A percentile compares a stretch with the other conserved stretches of the same genome.
These are phyloP conservation scores for Ochotona curzoniae DNA, from an alignment of 2,113 vertebrate genomes.

Conservation along the genomic window DNA sequence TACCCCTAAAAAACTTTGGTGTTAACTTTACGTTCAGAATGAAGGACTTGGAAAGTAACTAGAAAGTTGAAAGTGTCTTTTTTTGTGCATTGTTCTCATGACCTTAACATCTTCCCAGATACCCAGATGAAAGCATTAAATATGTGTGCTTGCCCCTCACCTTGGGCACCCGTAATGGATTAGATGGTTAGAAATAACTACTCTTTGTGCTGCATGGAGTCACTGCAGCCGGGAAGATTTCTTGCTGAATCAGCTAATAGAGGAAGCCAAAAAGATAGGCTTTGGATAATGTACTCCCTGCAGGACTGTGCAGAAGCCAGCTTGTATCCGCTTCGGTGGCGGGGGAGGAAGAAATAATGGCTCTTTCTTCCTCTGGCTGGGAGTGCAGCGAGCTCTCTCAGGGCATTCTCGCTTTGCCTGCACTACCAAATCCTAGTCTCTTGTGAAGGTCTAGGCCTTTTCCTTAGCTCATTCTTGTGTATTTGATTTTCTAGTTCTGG, in stretches of 20 bases:
- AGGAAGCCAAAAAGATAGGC: slow-evolving; percentile 64
- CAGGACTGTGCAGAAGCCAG: slow-evolving; percentile 52
- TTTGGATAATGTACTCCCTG: slow-evolving; percentile 71
- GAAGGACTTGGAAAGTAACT: slow-evolving; percentile 47
- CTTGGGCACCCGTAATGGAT: neutral
- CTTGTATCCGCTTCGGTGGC: slow-evolving; percentile 58
- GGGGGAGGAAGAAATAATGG: slow-evolving; percentile 47
- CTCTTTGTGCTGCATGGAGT: slow-evolving; percentile 42
- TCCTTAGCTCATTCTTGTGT: neutral
- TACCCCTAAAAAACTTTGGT: neutral
- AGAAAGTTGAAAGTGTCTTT: slow-evolving; percentile 28
- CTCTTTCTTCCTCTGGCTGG: slow-evolving; percentile 27
- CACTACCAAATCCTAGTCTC: neutral
- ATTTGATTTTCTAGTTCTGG: slow-evolving; percentile 49
- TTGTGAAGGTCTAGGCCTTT: slow-evolving; percentile 7
- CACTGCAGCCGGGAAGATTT: slow-evolving; percentile 54
- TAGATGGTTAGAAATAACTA: slow-evolving; percentile 36
- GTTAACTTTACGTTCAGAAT: slow-evolving; percentile 19
- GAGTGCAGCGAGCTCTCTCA: neutral
- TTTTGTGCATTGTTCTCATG: slow-evolving; percentile 41
- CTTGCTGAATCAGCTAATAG: slow-evolving; percentile 81
- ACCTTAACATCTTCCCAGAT: slow-evolving; percentile 12
- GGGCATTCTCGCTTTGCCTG: neutral
- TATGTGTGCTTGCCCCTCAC: slow-evolving; percentile 31
- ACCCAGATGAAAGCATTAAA: slow-evolving; percentile 48